Percentiles rank a stretch among this genome's conserved stretches.
Conservation (phyloP, 2,888 invertebrate genomes). For the Timema podura region DNA sequence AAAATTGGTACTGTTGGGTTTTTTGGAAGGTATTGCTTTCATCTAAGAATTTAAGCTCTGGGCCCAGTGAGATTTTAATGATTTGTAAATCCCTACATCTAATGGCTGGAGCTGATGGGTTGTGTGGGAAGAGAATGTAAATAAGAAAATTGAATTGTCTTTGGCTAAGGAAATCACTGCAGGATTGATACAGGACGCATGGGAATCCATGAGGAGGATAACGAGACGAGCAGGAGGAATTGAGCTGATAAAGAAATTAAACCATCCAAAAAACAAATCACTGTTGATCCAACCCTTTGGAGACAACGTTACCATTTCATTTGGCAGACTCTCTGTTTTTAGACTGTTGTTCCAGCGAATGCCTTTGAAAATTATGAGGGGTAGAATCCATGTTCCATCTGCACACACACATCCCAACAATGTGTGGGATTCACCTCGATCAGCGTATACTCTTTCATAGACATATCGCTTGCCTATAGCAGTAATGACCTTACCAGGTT, state of each 20-base stretch:
- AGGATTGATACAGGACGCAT: neutral
- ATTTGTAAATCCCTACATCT: conserved; percentile 6
- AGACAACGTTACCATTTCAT: conserved; percentile 5
- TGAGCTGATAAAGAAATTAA: conserved; percentile 8
- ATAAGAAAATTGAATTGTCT: neutral
- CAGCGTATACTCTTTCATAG: conserved; percentile 28
- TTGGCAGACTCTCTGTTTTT: conserved; percentile 9
- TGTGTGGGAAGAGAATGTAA: conserved; percentile 3
- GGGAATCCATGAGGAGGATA: conserved; percentile 14
- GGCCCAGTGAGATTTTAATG: no score
- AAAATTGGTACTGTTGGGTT: conserved; percentile 8
- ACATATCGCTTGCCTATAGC: conserved; percentile 6
- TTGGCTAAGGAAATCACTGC: neutral
- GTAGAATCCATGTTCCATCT: conserved; percentile 21
- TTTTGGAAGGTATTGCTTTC: neutral
- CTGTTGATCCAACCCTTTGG: conserved; percentile 10
- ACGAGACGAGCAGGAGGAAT: conserved; percentile 1
- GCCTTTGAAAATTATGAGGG: conserved; percentile 19
- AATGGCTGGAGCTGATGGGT: conserved; percentile 2
- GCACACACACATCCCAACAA: conserved; percentile 30
- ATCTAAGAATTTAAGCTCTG: conserved; percentile 1
- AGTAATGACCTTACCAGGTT: conserved; percentile 5
- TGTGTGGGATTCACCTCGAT: conserved; percentile 32
- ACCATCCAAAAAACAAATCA: neutral
- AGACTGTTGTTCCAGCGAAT: neutral